These are phyloP conservation scores for Eupeodes corollae DNA, from an alignment of 1,140 invertebrate species.

Conservation along the genomic window DNA sequence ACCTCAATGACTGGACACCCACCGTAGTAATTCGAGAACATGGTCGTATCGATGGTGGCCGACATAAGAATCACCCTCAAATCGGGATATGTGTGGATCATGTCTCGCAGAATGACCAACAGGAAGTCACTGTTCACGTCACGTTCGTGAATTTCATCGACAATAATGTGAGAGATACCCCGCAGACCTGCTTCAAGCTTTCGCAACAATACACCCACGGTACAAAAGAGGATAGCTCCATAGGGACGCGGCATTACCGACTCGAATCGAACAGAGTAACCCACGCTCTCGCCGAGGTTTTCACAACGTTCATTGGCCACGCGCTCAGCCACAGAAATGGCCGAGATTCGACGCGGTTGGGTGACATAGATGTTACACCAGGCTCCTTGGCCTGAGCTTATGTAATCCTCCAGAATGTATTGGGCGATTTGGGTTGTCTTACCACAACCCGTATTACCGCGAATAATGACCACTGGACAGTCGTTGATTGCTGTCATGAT, in stretches of 20 bases:
- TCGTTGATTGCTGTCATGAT: conserved; percentile 80
- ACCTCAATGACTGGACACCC: conserved; percentile 69
- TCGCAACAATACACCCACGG: conserved; percentile 80
- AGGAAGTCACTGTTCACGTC: conserved; percentile 96
- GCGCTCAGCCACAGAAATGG: conserved; percentile 85
- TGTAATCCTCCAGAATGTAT: conserved; percentile 91
- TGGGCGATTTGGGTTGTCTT: conserved; percentile 84
- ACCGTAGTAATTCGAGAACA: conserved; percentile 87
- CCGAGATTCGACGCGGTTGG: conserved; percentile 88
- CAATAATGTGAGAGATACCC: conserved; percentile 81
- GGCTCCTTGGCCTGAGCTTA: conserved; percentile 69
- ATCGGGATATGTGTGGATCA: conserved; percentile 81
- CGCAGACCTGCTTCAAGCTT: conserved; percentile 79
- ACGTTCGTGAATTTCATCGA: conserved; percentile 96
- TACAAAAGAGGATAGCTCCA: conserved; percentile 89
- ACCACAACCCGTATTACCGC: conserved; percentile 91
- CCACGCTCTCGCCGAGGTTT: conserved; percentile 67
- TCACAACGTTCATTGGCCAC: conserved; percentile 81
- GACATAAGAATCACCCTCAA: conserved; percentile 93
- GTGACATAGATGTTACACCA: conserved; percentile 84
- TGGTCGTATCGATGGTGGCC: conserved; percentile 84
- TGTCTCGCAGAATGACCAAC: conserved; percentile 83
- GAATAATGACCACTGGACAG: conserved; percentile 75
- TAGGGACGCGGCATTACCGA: conserved; percentile 80
- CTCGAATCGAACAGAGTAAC: conserved; percentile 89